phyloP scores from a whole-genome alignment of 2,797 vertebrate species.

The Bradypus variegatus region DNA sequence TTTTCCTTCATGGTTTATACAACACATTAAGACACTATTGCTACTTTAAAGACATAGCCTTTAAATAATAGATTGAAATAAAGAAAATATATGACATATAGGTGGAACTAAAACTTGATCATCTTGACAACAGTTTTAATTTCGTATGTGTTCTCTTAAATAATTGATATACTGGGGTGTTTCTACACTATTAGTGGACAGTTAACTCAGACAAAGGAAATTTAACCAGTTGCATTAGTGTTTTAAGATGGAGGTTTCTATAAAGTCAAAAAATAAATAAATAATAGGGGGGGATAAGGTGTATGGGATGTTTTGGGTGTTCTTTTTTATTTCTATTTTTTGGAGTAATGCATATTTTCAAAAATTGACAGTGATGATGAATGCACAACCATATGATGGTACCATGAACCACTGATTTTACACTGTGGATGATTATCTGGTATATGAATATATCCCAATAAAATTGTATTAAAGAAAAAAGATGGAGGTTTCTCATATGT shows the following conservation, averaged over 20 bases:
- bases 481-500: background rate
- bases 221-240: background rate
- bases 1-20: background rate
- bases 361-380: no score
- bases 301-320: no score
- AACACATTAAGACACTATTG: background rate
- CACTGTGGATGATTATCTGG: no score
- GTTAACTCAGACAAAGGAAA: background rate
- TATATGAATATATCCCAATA: no score
- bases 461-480: no score
- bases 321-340: no score
- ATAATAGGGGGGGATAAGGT: no score
- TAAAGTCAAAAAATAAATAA: no score
- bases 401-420: no score
- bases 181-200: background rate
- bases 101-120: background rate
- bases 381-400: no score
- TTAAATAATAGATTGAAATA: background rate
- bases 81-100: background rate
- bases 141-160: background rate
- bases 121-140: conserved; percentile 4
- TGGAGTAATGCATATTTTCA: no score
- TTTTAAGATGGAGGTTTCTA: background rate
- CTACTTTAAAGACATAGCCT: background rate
- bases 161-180: background rate